Evolutionary conservation across 2,113 vertebrate genomes (phyloP), one percentile per base, ranked within the genome.

Genomic region (Toxotes chatareus): DNA sequence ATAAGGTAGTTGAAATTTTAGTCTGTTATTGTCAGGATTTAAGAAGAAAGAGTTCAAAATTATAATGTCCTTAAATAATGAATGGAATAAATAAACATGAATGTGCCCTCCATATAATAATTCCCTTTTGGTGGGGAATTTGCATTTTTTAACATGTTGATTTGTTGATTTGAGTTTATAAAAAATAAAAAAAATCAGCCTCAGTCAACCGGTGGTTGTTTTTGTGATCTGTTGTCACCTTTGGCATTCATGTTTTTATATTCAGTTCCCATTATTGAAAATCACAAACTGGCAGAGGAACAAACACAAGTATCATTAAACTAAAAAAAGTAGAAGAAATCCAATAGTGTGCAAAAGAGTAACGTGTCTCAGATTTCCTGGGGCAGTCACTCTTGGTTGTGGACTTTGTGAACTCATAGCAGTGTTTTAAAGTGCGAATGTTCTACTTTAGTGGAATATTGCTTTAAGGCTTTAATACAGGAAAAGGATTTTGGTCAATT

Each of bases 21-120:
- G 62, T 89, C 53, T 66, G 69, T 83, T 74, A 64, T 82, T 71
- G 31, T 73, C 42, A 61, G 11, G 27, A 23, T 12, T 27, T 86
- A 67, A n/a, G 67, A 82, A 83, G 77, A 76, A 85, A 76, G 63
- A 81, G 51, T 4, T 17, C 56, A 64, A 77, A 82, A 82, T 79
- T 1, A 79, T 86, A n/a, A 78, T 89, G 62, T 88, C 76, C 77
- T 75, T 77, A 76, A 83, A 77, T 86, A 79, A 81, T 91, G 78
- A 84, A 65, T 38, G 67, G 65, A 84, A 69, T 77, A 79, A 67
- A 86, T 71, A 36, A 85, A 75, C 79, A 76, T 55, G 67, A 69
- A 72, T 79, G 40, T 80, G 64, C 61, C 40, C 31, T 85, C 46
- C 19, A 85, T 84, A 79, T 73, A 46, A 53, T 59, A 17, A 38